Evolutionary conservation across 2,888 invertebrate species (phyloP), one percentile per base, ranked within the genome.

Genomic region (Mythimna lalbum): DNA sequence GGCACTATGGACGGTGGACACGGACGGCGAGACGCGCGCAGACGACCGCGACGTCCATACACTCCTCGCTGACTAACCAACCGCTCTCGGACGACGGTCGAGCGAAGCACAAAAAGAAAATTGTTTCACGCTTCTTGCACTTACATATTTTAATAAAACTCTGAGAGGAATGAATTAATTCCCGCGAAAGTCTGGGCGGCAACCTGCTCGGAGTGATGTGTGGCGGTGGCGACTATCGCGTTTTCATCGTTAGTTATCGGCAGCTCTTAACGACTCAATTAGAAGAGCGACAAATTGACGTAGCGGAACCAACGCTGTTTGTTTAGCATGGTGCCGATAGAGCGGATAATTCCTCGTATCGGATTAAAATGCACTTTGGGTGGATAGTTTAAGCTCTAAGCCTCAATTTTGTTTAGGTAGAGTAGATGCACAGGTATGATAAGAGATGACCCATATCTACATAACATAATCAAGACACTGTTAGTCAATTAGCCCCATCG

Each of bases 121-220:
- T 94, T 91, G 91, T 92, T 95, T 95, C 94, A 96, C 95, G 95
- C 93, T 93, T 91, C 90, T 89, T 94, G 95, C 94, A 92, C 93
- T 90, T 90, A 92, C 93, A 93, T 93, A 92, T 93, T 93, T 93
- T 93, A 94, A 93, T 93, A 94, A 93, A 93, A 89, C 87, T 87
- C 86, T 86, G 90, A 90, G 91, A 92, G 89, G 92, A 94, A 95
- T 94, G 92, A 93, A 94, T 95, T 93, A 93, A 87, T 90, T 88
- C 90, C 86, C 90, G 94, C 94, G 95, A 96, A 96, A 95, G 95
- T 95, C 92, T 89, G 87, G 90, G 89, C 90, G 86, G 91, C 87
- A 84, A 81, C 78, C 86, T 87, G 87, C 85, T 88, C 84, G 88
- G 91, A 90, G 89, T 90, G 91, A 90, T 90, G 86, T 89, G 87